A percentile compares a stretch with the other conserved stretches of the same genome.
These are phyloP conservation scores for Sturmia bella DNA, from an alignment of 2,888 invertebrate species.

Conservation along the genomic window DNA sequence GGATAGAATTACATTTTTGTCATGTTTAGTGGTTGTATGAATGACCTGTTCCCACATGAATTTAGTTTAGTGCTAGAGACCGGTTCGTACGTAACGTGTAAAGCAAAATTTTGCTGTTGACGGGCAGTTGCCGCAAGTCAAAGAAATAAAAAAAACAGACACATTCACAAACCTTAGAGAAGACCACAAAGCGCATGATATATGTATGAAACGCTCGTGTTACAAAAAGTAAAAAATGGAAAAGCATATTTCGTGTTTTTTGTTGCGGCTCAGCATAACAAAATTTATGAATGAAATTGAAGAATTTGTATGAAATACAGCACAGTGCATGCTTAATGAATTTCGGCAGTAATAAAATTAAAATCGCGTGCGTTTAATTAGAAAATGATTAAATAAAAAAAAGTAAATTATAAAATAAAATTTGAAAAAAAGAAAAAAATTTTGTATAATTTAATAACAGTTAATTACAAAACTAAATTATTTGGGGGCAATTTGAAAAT, in stretches of 20 bases:
- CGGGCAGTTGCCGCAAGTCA: conserved; percentile 23
- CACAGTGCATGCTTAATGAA: conserved; percentile 19
- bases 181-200: conserved; percentile 55
- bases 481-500: not conserved
- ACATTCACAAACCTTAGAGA: conserved; percentile 28
- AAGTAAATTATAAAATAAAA: conserved; percentile 19
- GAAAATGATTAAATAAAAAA: too few species aligned
- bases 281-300: conserved; percentile 54
- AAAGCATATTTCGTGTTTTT: conserved; percentile 39
- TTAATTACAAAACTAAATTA: conserved; percentile 25
- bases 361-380: conserved; percentile 64
- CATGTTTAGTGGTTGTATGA: conserved; percentile 59
- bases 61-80: conserved; percentile 79
- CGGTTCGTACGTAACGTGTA: conserved; percentile 77
- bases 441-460: conserved; percentile 16
- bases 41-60: conserved; percentile 77
- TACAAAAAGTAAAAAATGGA: conserved; percentile 25
- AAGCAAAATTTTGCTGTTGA: conserved; percentile 55
- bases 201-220: conserved; percentile 57
- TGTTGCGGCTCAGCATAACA: not conserved
- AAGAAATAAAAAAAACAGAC: conserved; percentile 25
- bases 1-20: conserved; percentile 15
- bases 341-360: conserved; percentile 6
- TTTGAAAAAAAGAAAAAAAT: conserved; percentile 31
- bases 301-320: conserved; percentile 30